phyloP scores from a whole-genome alignment of 2,888 invertebrate species.

The Dusona sp. region DNA sequence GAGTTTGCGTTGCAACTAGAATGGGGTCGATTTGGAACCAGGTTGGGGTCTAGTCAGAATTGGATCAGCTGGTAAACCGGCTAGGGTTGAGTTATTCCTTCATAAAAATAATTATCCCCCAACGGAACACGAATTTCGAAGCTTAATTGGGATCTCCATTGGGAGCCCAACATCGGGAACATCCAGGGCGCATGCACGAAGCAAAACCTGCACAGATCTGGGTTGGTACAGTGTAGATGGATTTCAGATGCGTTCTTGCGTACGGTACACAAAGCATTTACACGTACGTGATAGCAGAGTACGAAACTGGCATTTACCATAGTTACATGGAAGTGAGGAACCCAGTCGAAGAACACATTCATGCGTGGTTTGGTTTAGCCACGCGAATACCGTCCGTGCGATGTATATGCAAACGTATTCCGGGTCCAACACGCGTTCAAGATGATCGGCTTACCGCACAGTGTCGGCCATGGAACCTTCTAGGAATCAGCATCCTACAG shows the following conservation, averaged over 20 bases:
- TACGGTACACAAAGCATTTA: constrained; percentile 53
- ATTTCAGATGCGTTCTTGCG: constrained; percentile 52
- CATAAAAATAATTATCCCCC: neutral
- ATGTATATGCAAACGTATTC: constrained; percentile 32
- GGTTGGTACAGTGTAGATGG: constrained; percentile 27
- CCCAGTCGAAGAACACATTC: constrained; percentile 45
- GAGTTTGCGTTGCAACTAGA: neutral
- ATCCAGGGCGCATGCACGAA: constrained; percentile 20
- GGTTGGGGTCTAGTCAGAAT: neutral
- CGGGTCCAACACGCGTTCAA: constrained; percentile 3
- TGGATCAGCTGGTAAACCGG: neutral
- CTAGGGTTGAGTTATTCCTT: neutral
- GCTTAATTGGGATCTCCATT: constrained; percentile 21
- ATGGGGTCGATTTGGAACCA: no score
- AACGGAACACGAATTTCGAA: constrained; percentile 25
- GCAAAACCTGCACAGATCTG: neutral
- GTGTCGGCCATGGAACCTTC: neutral
- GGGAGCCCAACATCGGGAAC: constrained; percentile 34
- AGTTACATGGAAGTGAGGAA: constrained; percentile 46
- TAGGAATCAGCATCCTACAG: constrained; percentile 6
- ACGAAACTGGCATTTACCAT: constrained; percentile 42
- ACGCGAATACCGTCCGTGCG: constrained; percentile 12
- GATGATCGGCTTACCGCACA: constrained; percentile 45
- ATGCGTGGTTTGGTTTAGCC: constrained; percentile 38
- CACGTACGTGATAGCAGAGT: constrained; percentile 54